Percentiles rank a stretch among this genome's conserved stretches.
phyloP scores from a whole-genome alignment of 2,888 invertebrate species.

The Monoplex corrugatus region DNA sequence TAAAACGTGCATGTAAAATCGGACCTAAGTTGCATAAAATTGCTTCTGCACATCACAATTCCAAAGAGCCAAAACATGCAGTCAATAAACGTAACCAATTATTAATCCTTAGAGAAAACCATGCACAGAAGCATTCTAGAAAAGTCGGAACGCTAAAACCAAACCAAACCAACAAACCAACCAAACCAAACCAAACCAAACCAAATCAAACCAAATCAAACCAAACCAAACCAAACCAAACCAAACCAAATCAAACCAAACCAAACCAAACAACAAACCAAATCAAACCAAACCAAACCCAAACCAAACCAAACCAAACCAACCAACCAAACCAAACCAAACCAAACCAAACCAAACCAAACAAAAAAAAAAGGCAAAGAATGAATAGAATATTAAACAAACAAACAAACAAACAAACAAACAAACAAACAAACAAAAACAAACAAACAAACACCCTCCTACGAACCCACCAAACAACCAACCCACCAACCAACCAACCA shows the following conservation, averaged over 20 bases:
- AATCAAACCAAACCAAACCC: neutral
- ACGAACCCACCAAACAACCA: neutral
- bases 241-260: neutral
- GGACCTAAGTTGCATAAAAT: too few species aligned
- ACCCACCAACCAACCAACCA: neutral
- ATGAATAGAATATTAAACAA: too few species aligned
- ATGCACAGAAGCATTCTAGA: too few species aligned
- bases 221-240: neutral
- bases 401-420: too few species aligned
- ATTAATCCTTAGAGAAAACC: too few species aligned
- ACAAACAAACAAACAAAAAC: neutral
- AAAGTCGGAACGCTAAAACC: too few species aligned
- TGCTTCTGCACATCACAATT: too few species aligned
- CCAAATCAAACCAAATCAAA: neutral
- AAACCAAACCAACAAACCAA: neutral
- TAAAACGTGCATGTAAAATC: too few species aligned
- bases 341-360: neutral
- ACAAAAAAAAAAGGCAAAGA: too few species aligned
- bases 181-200: too few species aligned
- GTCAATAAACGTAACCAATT: too few species aligned
- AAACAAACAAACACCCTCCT: neutral
- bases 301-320: neutral
- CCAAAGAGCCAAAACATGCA: too few species aligned
- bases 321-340: neutral
- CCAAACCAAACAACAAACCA: neutral